A percentile compares a stretch with the other conserved stretches of the same genome.
Evolutionary conservation across 1,140 invertebrate genomes (phyloP).

Genomic region (Drosophila lini): DNA sequence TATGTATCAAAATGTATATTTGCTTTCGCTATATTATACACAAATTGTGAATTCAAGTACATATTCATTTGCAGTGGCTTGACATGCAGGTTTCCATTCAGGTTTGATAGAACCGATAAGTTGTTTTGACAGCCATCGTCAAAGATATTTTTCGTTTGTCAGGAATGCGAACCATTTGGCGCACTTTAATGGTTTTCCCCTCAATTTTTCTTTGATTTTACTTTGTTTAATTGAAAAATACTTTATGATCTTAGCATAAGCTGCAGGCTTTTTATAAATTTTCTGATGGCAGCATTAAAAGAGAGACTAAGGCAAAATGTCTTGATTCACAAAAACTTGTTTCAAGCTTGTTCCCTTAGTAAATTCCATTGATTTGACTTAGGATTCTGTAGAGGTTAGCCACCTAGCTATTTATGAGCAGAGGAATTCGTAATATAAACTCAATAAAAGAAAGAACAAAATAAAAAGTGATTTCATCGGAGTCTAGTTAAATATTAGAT

Average conservation of each 20-base stretch:
- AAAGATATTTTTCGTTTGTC: conserved; percentile 26
- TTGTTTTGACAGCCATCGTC: conserved; percentile 11
- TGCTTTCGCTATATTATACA: neutral
- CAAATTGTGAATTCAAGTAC: neutral
- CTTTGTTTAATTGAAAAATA: conserved; percentile 30
- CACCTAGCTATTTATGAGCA: neutral
- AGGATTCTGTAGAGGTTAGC: neutral
- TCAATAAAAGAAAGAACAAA: neutral
- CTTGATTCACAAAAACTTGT: conserved; percentile 9
- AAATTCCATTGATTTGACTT: conserved; percentile 10
- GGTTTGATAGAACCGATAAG: conserved; percentile 10
- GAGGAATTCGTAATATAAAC: neutral
- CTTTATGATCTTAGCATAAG: conserved; percentile 26
- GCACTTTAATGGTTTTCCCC: conserved; percentile 10
- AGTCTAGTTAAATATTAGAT: too few relatives aligned
- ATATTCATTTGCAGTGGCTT: conserved; percentile 8
- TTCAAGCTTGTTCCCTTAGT: conserved; percentile 13
- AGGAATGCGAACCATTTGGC: conserved; percentile 40
- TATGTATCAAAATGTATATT: neutral
- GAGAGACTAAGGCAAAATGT: neutral
- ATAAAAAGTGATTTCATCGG: conserved; percentile 4
- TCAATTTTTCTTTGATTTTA: neutral
- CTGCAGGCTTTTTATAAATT: neutral
- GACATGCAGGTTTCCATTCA: conserved; percentile 17
- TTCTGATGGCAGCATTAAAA: neutral